These are phyloP conservation scores for Melanostigma gelatinosum DNA, from an alignment of 2,113 vertebrate species.

Conservation along the genomic window DNA sequence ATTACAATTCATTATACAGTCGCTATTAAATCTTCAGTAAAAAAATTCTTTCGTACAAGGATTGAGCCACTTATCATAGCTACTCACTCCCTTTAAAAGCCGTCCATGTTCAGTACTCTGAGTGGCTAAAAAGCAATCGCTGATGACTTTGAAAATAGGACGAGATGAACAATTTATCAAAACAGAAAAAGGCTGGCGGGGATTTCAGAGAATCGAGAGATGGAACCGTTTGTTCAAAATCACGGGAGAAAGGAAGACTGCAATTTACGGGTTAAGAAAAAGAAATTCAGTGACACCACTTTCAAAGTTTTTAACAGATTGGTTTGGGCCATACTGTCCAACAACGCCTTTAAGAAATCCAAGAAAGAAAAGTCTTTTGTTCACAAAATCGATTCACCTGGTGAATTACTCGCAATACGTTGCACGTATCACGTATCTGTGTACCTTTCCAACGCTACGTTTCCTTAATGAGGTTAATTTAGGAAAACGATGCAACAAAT, in stretches of 20 bases:
- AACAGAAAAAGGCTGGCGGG: constrained; percentile 73
- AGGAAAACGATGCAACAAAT: constrained; percentile 36
- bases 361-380: constrained; percentile 13
- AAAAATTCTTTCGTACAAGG: constrained; percentile 83
- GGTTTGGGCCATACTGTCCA: constrained; percentile 7
- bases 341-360: constrained; percentile 13
- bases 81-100: constrained; percentile 85
- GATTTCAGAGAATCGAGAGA: constrained; percentile 71
- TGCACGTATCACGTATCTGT: not conserved
- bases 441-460: not conserved
- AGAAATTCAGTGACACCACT: constrained; percentile 52
- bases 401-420: not conserved
- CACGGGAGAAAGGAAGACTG: constrained; percentile 54
- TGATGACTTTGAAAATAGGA: constrained; percentile 85
- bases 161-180: constrained; percentile 82
- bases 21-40: constrained; percentile 86
- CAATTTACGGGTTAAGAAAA: constrained; percentile 54
- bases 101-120: constrained; percentile 81
- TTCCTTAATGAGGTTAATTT: constrained; percentile 35
- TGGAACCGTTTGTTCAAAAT: constrained; percentile 78
- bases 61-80: constrained; percentile 86
- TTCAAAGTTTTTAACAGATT: constrained; percentile 50
- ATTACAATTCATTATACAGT: constrained; percentile 87
- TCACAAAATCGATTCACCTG: constrained; percentile 8
- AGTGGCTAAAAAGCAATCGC: constrained; percentile 81